These are phyloP conservation scores for Tetrapedia diversipes DNA, from an alignment of 2,888 invertebrate species.

Conservation along the genomic window DNA sequence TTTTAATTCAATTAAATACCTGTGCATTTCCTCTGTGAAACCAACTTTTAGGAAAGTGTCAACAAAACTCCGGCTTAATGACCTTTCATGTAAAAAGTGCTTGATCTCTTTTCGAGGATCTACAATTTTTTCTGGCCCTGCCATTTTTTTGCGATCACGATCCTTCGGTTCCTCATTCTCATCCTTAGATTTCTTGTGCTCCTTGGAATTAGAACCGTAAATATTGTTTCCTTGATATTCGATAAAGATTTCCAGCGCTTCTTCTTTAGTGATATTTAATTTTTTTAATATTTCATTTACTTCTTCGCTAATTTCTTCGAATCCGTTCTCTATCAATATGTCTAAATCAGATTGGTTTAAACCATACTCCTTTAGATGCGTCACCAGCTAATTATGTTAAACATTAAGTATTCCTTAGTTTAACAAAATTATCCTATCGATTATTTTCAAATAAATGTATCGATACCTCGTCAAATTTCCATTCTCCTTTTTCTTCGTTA, in stretches of 20 bases:
- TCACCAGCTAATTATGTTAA: background rate
- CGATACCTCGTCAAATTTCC: background rate
- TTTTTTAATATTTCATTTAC: constrained; percentile 3
- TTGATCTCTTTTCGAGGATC: constrained; percentile 13
- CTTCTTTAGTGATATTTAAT: background rate
- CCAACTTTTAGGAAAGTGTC: constrained; percentile 46
- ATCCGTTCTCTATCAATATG: constrained; percentile 13
- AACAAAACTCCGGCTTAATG: constrained; percentile 50
- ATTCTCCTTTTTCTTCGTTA: background rate
- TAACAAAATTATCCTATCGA: too few relatives aligned
- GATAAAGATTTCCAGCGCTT: background rate
- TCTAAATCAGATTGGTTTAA: constrained; percentile 23
- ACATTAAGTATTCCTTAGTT: too few relatives aligned
- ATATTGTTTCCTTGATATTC: background rate
- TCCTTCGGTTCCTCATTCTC: background rate
- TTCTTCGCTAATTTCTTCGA: constrained; percentile 17
- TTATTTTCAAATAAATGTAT: background rate
- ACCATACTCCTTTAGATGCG: background rate
- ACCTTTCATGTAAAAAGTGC: constrained; percentile 49
- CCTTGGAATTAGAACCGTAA: background rate
- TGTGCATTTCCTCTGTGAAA: constrained; percentile 58
- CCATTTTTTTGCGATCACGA: too few relatives aligned
- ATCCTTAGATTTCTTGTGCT: background rate
- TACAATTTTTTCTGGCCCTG: background rate
- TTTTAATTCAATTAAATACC: too few relatives aligned